Percentiles rank a stretch among this genome's conserved stretches.
phyloP scores from a whole-genome alignment of 2,888 invertebrate genomes.

The Heliconius aoede region DNA sequence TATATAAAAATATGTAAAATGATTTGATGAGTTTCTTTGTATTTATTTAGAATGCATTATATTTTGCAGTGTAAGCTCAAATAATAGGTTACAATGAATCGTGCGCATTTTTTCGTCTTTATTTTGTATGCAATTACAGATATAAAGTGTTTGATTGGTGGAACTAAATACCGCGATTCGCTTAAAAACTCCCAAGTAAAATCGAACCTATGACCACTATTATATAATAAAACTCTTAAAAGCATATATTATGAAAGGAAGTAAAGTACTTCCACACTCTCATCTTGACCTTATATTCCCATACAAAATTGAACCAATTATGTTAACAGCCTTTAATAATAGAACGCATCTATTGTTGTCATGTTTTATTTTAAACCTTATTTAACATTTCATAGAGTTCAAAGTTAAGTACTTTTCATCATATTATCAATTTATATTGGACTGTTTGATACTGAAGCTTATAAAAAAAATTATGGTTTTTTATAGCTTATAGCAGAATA shows the following conservation, averaged over 20 bases:
- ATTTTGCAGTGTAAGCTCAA: too few species aligned
- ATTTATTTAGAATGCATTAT: too few species aligned
- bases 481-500: neutral
- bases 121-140: too few species aligned
- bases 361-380: constrained; percentile 9
- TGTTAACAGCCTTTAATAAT: constrained; percentile 28
- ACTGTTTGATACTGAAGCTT: constrained; percentile 19
- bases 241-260: neutral
- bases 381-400: neutral
- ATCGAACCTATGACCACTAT: neutral
- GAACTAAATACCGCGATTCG: too few species aligned
- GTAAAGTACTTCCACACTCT: constrained; percentile 6
- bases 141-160: neutral
- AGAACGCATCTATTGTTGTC: neutral
- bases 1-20: too few species aligned
- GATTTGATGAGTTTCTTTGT: too few species aligned
- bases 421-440: constrained; percentile 16
- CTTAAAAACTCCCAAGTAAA: neutral
- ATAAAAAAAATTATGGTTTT: neutral
- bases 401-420: neutral
- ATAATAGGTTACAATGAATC: too few species aligned
- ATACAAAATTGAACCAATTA: constrained; percentile 30
- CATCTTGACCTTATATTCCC: constrained; percentile 29
- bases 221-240: neutral
- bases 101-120: too few species aligned